Evolutionary conservation across 2,113 vertebrate species (phyloP).

Genomic region (Chinchilla lanigera): DNA sequence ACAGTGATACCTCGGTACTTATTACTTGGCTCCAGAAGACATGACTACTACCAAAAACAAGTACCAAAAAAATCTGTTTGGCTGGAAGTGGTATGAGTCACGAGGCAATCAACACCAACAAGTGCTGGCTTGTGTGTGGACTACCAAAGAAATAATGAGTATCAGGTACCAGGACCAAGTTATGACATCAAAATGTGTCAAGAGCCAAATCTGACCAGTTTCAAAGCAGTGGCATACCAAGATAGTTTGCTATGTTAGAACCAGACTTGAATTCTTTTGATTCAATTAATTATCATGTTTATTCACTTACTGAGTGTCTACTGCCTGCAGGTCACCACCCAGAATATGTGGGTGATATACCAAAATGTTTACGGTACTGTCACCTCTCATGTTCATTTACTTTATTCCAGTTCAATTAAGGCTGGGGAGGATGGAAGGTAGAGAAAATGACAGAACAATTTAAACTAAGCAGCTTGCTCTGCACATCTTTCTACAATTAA

Average conservation of each 20-base stretch:
- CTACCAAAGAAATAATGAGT: not conserved
- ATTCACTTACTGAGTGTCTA: not conserved
- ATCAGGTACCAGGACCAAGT: not conserved
- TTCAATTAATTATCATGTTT: not conserved
- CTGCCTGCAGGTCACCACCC: not conserved
- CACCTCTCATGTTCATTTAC: not conserved
- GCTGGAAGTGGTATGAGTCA: not conserved
- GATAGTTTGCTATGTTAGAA: not conserved
- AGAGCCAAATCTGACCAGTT: not conserved
- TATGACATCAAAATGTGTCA: not conserved
- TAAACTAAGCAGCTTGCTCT: not conserved
- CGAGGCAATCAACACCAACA: not conserved
- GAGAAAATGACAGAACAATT: not conserved
- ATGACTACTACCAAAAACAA: not conserved
- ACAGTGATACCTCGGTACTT: not conserved
- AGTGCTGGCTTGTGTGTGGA: not conserved
- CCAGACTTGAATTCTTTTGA: not conserved
- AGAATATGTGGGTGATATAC: not conserved
- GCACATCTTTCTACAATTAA: not conserved
- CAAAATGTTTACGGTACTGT: not conserved
- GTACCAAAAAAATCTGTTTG: not conserved
- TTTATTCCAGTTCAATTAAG: not conserved
- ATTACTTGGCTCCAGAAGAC: not conserved
- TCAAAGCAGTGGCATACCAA: not conserved
- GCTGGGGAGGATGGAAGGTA: not conserved